A percentile compares a stretch with the other conserved stretches of the same genome.
Conservation (phyloP, 2,888 invertebrate genomes). For the Drosophila meridiana region DNA sequence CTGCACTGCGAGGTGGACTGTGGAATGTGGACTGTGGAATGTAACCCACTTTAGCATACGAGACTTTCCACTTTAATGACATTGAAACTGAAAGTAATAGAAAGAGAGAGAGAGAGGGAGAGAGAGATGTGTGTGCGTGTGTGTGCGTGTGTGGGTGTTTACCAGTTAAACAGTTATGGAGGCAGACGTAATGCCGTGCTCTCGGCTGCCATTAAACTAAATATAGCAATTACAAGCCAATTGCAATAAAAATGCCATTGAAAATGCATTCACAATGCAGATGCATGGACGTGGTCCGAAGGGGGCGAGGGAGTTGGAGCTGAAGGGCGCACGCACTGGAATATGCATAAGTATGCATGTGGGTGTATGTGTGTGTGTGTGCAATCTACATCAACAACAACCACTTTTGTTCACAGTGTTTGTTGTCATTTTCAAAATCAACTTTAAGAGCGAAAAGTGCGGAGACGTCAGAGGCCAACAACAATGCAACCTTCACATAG, state of each 20-base stretch:
- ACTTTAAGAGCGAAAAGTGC: conserved; percentile 14
- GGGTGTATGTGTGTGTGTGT: conserved; percentile 25
- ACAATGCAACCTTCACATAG: conserved; percentile 84
- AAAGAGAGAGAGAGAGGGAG: conserved; percentile 30
- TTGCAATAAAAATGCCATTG: conserved; percentile 79
- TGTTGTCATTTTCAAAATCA: conserved; percentile 71
- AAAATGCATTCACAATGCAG: conserved; percentile 69
- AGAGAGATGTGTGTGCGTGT: conserved; percentile 27
- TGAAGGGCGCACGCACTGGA: conserved; percentile 55
- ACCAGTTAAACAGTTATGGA: conserved; percentile 30
- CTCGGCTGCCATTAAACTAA: conserved; percentile 72
- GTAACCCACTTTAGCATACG: conserved; percentile 64
- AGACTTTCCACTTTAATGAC: conserved; percentile 74
- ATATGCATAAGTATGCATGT: conserved; percentile 27
- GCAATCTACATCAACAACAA: conserved; percentile 7
- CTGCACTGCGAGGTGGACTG: conserved; percentile 4
- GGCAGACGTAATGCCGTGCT: conserved; percentile 60
- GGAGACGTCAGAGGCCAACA: conserved; percentile 18
- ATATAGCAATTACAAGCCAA: conserved; percentile 76
- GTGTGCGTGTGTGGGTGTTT: conserved; percentile 19
- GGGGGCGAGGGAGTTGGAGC: conserved; percentile 6
- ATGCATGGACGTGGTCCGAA: conserved; percentile 13
- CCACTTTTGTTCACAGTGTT: conserved; percentile 4
- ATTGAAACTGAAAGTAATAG: conserved; percentile 80
- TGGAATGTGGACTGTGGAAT: conserved; percentile 36